phyloP scores from a whole-genome alignment of 2,888 invertebrate genomes.

The Lasioglossum malachurum region DNA sequence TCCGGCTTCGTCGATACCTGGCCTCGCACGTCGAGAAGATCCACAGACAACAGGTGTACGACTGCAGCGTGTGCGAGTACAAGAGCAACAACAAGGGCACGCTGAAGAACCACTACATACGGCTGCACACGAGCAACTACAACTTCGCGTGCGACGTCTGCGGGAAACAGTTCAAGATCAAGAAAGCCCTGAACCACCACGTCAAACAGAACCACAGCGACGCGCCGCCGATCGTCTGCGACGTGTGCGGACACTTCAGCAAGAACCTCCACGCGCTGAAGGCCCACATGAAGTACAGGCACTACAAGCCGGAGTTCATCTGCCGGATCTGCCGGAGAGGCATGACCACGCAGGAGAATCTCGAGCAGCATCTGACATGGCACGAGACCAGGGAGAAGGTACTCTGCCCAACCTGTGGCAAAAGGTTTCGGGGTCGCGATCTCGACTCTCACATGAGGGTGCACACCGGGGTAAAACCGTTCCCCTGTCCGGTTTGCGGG shows the following conservation, averaged over 20 bases:
- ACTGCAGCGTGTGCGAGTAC: conserved; percentile 74
- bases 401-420: conserved; percentile 76
- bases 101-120: conserved; percentile 73
- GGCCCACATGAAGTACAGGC: conserved; percentile 76
- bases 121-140: conserved; percentile 73
- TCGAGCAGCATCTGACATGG: conserved; percentile 75
- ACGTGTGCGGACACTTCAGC: conserved; percentile 76
- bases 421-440: conserved; percentile 73
- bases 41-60: conserved; percentile 67
- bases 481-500: conserved; percentile 76
- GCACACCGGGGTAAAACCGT: conserved; percentile 78
- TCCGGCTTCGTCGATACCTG: conserved; percentile 61
- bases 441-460: conserved; percentile 78
- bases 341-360: conserved; percentile 75
- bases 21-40: conserved; percentile 61
- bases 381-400: conserved; percentile 77
- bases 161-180: conserved; percentile 75
- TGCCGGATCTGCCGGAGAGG: conserved; percentile 76
- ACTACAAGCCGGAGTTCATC: conserved; percentile 73
- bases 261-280: conserved; percentile 76
- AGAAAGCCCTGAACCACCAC: conserved; percentile 75
- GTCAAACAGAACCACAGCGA: conserved; percentile 74
- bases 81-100: conserved; percentile 75
- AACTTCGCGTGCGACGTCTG: conserved; percentile 74
- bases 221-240: conserved; percentile 75